These are phyloP conservation scores for Rhipidura dahli DNA, from an alignment of 2,113 vertebrate species.

Conservation along the genomic window DNA sequence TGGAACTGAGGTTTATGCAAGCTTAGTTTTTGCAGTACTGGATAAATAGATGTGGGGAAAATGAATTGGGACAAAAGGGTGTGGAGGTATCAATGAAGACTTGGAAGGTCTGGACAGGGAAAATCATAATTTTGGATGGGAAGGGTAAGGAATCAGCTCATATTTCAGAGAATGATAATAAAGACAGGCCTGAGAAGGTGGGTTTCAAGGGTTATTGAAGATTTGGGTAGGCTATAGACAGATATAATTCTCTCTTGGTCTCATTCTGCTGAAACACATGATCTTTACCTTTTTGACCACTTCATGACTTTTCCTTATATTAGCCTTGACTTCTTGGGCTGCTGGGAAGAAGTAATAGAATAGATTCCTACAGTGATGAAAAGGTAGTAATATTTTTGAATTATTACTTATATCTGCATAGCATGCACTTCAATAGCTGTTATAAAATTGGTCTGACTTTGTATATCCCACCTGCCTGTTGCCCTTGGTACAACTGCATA, in stretches of 20 bases:
- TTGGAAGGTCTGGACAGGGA: neutral
- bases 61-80: neutral
- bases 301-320: neutral
- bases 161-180: neutral
- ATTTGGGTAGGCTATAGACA: neutral
- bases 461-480: neutral
- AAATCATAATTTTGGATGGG: neutral
- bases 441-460: neutral
- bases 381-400: neutral
- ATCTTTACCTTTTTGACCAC: neutral
- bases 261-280: neutral
- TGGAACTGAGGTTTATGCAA: neutral
- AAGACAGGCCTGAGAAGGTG: neutral
- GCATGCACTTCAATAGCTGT: rapidly evolving
- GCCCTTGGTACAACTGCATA: neutral
- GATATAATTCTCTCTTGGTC: neutral
- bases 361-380: neutral
- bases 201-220: neutral
- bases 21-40: neutral
- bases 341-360: neutral
- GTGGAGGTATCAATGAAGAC: neutral
- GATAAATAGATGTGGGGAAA: rapidly evolving
- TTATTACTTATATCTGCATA: neutral
- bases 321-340: neutral
- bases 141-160: neutral